Evolutionary conservation across 2,113 vertebrate species (phyloP).

Genomic region (Uria lomvia): DNA sequence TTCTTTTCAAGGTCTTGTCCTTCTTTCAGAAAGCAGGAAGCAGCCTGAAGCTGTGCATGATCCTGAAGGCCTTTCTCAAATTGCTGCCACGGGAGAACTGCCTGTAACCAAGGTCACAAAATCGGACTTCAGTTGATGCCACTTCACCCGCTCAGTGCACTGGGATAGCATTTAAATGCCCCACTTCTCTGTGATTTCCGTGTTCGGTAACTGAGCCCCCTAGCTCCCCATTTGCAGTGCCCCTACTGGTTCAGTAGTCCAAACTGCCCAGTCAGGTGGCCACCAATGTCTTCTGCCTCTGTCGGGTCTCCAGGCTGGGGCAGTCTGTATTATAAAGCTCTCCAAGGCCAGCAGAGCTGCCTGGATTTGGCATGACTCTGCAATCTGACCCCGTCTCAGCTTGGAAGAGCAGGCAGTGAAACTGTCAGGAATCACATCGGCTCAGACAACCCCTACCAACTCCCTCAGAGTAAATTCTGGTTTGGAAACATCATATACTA

Average conservation of each 20-base stretch:
- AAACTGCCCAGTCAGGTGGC: not conserved
- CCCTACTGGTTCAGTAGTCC: not conserved
- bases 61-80: not conserved
- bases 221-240: not conserved
- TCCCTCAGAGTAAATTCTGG: not conserved
- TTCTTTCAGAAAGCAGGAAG: not conserved
- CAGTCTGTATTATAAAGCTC: not conserved
- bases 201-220: not conserved
- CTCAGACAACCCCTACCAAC: not conserved
- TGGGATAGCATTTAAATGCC: not conserved
- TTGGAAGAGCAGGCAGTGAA: not conserved
- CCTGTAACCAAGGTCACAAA: not conserved
- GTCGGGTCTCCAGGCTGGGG: fast-evolving
- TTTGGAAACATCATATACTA: not conserved
- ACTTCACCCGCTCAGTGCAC: not conserved
- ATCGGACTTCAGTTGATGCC: not conserved
- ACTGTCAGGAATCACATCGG: not conserved
- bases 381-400: not conserved
- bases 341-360: not conserved
- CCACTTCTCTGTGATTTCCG: not conserved
- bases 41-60: not conserved
- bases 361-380: not conserved
- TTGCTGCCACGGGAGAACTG: not conserved
- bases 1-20: not conserved
- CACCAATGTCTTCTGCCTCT: not conserved